These are phyloP conservation scores for Phrynosoma platyrhinos DNA, from an alignment of 2,113 vertebrate species.

Conservation along the genomic window DNA sequence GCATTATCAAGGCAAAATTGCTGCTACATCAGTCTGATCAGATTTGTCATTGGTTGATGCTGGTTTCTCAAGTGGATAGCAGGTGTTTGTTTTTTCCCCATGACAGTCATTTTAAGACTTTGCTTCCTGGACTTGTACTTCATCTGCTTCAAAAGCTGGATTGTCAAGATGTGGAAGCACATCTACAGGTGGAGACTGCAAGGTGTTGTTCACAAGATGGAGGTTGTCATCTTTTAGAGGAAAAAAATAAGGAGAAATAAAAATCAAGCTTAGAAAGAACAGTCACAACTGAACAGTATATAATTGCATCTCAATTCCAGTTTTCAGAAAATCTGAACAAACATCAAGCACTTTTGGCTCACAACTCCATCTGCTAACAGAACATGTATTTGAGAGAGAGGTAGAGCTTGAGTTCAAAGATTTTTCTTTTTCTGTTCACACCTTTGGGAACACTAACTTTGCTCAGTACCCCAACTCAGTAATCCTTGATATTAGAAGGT, in stretches of 20 bases:
- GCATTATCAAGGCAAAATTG: slow-evolving; percentile 59
- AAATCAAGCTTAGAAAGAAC: neutral
- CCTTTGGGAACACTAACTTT: too few species aligned
- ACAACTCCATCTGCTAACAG: neutral
- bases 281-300: neutral
- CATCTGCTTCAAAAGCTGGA: slow-evolving; percentile 87
- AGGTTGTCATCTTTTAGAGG: slow-evolving; percentile 73
- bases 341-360: neutral
- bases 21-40: slow-evolving; percentile 62
- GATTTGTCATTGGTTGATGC: slow-evolving; percentile 47
- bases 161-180: slow-evolving; percentile 85
- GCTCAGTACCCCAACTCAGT: too few species aligned
- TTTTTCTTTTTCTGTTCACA: too few species aligned
- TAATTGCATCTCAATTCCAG: too few species aligned
- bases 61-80: slow-evolving; percentile 56
- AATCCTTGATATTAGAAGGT: neutral
- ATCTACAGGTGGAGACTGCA: slow-evolving; percentile 67
- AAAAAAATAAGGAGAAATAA: neutral
- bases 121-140: slow-evolving; percentile 65
- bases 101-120: slow-evolving; percentile 66
- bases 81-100: slow-evolving; percentile 53
- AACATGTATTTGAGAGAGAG: too few species aligned
- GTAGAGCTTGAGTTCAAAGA: too few species aligned
- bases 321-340: too few species aligned
- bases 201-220: slow-evolving; percentile 74